Conservation (phyloP, 2,888 invertebrate genomes). For the Standfussiana lucernea region DNA sequence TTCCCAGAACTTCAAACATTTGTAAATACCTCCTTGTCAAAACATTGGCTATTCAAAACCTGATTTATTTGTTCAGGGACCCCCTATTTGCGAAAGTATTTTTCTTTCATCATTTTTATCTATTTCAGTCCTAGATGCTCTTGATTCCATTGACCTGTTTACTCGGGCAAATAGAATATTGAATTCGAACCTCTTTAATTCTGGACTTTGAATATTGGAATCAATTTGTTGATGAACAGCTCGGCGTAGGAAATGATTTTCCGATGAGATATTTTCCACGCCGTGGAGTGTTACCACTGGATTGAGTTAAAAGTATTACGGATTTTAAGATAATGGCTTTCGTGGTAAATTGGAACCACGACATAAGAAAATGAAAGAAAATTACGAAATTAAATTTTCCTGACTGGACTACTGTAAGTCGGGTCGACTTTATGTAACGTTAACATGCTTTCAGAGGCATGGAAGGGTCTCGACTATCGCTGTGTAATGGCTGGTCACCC, state of each 20-base stretch:
- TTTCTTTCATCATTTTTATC: slow-evolving; percentile 1
- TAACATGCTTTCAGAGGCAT: neutral
- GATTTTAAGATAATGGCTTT: slow-evolving; percentile 31
- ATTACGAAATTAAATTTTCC: neutral
- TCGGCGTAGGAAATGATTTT: slow-evolving; percentile 23
- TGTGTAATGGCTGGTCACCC: neutral
- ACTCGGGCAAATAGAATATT: slow-evolving; percentile 25
- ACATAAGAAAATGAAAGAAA: neutral
- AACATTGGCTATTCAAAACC: neutral
- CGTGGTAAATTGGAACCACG: neutral
- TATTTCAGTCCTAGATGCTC: slow-evolving; percentile 1
- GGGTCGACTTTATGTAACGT: neutral
- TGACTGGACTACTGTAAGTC: neutral
- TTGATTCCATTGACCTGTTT: slow-evolving; percentile 30
- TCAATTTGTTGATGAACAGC: slow-evolving; percentile 57
- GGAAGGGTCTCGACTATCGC: neutral
- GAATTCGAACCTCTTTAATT: slow-evolving; percentile 29
- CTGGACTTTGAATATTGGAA: slow-evolving; percentile 29
- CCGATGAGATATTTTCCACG: slow-evolving; percentile 40
- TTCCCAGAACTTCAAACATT: neutral
- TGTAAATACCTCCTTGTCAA: neutral
- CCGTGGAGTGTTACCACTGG: slow-evolving; percentile 21
- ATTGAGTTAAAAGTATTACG: slow-evolving; percentile 52
- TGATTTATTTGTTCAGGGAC: neutral
- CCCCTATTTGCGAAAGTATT: neutral